These are phyloP conservation scores for Meteorus cinctellus DNA, from an alignment of 2,888 invertebrate genomes.

Conservation along the genomic window DNA sequence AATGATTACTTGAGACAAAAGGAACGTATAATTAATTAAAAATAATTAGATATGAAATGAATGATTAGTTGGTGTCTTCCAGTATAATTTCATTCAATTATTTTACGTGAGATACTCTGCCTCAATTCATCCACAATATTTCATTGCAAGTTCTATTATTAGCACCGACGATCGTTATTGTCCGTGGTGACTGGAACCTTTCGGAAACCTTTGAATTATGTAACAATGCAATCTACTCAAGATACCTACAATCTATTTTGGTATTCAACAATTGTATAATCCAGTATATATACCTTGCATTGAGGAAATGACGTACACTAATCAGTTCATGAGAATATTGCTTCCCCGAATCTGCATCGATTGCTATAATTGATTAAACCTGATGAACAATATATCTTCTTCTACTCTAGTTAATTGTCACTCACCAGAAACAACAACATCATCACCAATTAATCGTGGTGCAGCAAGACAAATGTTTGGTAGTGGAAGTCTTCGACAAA, in stretches of 20 bases:
- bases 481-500: conserved; percentile 75
- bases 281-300: not conserved
- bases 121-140: not conserved
- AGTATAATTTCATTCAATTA: no score
- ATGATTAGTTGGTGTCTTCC: no score
- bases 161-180: not conserved
- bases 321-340: not conserved
- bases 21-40: no score
- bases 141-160: not conserved
- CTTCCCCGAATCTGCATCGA: not conserved
- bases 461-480: conserved; percentile 77
- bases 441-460: conserved; percentile 76
- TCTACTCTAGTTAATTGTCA: conserved; percentile 21
- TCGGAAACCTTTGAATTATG: not conserved
- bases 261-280: not conserved
- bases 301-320: not conserved
- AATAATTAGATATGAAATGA: no score
- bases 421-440: conserved; percentile 63
- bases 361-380: no score
- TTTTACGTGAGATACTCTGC: no score
- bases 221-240: not conserved
- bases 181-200: not conserved
- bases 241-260: not conserved
- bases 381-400: no score
- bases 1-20: no score